Conservation (phyloP, 2,113 vertebrate species). For the Poeciliopsis prolifica region DNA sequence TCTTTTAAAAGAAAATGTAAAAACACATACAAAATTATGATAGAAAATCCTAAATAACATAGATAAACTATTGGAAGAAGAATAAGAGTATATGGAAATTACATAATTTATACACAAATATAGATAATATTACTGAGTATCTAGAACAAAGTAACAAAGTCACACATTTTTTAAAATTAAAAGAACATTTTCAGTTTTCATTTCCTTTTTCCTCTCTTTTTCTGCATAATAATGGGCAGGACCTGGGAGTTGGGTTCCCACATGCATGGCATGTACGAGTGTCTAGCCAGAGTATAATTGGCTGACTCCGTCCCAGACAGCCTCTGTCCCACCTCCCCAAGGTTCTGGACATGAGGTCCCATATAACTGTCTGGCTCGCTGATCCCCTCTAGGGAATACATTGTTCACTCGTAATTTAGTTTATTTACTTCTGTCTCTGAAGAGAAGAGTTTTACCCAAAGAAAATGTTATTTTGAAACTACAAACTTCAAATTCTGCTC, state of each 20-base stretch:
- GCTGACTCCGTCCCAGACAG: conserved; percentile 66
- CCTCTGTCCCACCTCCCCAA: conserved; percentile 57
- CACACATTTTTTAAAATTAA: neutral
- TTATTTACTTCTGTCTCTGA: conserved; percentile 36
- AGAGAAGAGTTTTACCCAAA: too few species aligned
- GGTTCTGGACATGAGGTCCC: conserved; percentile 56
- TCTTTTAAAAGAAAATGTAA: neutral
- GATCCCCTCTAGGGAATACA: conserved; percentile 68
- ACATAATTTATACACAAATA: too few species aligned
- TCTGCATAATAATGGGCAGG: neutral
- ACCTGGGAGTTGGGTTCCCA: conserved; percentile 44
- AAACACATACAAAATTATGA: neutral
- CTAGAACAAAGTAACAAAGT: neutral
- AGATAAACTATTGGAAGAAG: neutral
- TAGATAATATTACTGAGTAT: too few species aligned
- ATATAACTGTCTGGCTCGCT: conserved; percentile 72
- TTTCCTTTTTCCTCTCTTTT: neutral
- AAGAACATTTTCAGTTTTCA: neutral
- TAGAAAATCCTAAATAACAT: neutral
- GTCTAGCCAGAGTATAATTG: conserved; percentile 77
- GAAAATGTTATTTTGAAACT: neutral
- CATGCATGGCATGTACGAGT: conserved; percentile 34
- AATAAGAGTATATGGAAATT: too few species aligned
- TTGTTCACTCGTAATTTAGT: conserved; percentile 54
- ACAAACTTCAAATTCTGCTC: neutral